Evolutionary conservation across 2,888 invertebrate genomes (phyloP).

Genomic region (Cheilosia scutellata): DNA sequence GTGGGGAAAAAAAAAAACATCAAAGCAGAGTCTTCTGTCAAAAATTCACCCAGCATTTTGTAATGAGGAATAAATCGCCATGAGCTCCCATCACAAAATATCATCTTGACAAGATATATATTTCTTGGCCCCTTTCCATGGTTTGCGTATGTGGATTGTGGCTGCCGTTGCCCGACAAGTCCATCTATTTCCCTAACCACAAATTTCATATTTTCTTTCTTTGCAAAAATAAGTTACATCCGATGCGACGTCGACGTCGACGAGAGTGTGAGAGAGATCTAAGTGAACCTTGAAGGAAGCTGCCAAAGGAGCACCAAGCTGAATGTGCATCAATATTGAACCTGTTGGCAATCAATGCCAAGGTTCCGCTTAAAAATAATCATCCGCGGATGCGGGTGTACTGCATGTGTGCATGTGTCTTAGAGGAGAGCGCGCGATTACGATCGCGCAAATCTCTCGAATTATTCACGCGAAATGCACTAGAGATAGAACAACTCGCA

Average conservation of each 20-base stretch:
- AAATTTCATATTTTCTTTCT: constrained; percentile 44
- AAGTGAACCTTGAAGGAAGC: constrained; percentile 72
- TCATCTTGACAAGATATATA: constrained; percentile 56
- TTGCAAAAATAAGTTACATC: constrained; percentile 41
- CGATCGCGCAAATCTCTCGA: constrained; percentile 55
- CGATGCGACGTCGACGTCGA: constrained; percentile 9
- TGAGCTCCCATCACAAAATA: constrained; percentile 42
- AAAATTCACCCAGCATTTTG: constrained; percentile 46
- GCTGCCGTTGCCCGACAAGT: constrained; percentile 3
- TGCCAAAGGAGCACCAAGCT: constrained; percentile 61
- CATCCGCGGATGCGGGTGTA: constrained; percentile 37
- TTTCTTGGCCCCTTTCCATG: constrained; percentile 69
- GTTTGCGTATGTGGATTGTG: constrained; percentile 14
- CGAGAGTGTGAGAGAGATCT: constrained; percentile 11
- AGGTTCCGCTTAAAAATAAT: constrained; percentile 75
- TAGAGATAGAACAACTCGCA: constrained; percentile 44
- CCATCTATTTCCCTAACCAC: constrained; percentile 53
- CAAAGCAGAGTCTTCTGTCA: constrained; percentile 58
- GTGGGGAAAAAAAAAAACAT: constrained; percentile 15
- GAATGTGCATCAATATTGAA: constrained; percentile 70
- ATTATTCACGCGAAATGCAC: constrained; percentile 46
- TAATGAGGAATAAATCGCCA: constrained; percentile 63
- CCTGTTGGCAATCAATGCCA: constrained; percentile 76
- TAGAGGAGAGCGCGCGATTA: constrained; percentile 41
- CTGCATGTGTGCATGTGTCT: neutral